phyloP scores from a whole-genome alignment of 1,140 invertebrate genomes.

The Neodiprion fabricii region DNA sequence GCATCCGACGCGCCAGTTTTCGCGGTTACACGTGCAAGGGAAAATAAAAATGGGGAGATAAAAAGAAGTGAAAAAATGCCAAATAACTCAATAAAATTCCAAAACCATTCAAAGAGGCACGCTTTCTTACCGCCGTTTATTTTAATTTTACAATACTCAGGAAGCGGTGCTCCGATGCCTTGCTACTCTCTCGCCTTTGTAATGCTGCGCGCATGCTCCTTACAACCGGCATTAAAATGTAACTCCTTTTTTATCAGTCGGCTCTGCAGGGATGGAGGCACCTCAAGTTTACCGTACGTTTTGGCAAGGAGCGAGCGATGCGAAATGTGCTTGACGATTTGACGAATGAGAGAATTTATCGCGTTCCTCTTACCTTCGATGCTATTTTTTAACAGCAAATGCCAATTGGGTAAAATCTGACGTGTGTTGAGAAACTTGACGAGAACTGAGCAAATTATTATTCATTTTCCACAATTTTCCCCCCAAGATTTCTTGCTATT shows the following conservation, averaged over 20 bases:
- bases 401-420: no score
- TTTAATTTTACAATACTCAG: constrained; percentile 52
- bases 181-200: constrained; percentile 22
- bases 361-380: no score
- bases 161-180: constrained; percentile 31
- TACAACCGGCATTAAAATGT: not conserved
- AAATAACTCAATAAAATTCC: constrained; percentile 54
- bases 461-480: no score
- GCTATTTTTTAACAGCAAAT: no score
- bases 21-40: constrained; percentile 30
- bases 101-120: constrained; percentile 32
- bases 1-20: no score
- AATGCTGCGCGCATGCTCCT: not conserved
- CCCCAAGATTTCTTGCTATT: no score
- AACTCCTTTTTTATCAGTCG: not conserved
- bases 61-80: constrained; percentile 27
- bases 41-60: not conserved
- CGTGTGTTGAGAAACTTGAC: no score
- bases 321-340: no score
- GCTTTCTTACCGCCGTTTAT: constrained; percentile 57
- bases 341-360: no score
- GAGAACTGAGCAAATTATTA: no score
- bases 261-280: not conserved
- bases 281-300: no score
- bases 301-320: no score